phyloP scores from a whole-genome alignment of 2,797 vertebrate genomes.

The Dromococcyx pavoninus region DNA sequence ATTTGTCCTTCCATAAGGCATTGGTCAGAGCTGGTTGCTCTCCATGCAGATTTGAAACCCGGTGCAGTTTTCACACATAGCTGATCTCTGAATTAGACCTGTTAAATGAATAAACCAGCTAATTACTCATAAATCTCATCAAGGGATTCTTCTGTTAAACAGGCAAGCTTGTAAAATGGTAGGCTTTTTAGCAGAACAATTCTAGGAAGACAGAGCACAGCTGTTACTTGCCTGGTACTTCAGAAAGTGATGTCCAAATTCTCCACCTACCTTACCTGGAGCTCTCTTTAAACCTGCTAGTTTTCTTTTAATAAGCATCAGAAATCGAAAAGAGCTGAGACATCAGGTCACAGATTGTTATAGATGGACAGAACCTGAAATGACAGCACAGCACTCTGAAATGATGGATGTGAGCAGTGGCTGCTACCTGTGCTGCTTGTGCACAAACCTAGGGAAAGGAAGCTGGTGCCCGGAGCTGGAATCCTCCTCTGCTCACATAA shows the following conservation, averaged over 20 bases:
- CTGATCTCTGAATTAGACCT: constrained; percentile 59
- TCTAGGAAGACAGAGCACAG: not conserved
- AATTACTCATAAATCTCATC: constrained; percentile 61
- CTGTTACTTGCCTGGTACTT: not conserved
- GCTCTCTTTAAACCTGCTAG: not conserved
- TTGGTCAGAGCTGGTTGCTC: not conserved
- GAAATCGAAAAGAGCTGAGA: not conserved
- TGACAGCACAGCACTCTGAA: not conserved
- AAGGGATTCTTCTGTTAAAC: constrained; percentile 24
- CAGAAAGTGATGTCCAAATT: not conserved
- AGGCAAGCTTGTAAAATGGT: not conserved
- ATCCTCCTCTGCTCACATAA: not conserved
- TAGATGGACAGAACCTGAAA: not conserved
- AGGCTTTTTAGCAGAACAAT: not conserved
- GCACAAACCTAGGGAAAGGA: fast-evolving
- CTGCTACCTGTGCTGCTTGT: not conserved
- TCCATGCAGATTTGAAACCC: not conserved
- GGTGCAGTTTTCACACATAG: constrained; percentile 45
- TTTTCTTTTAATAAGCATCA: not conserved
- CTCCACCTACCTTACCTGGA: not conserved
- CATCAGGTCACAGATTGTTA: not conserved
- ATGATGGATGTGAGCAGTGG: fast-evolving
- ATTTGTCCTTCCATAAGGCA: not conserved
- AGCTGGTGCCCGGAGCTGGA: not conserved
- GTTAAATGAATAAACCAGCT: constrained; percentile 61